phyloP scores from a whole-genome alignment of 2,113 vertebrate species.

The Tringa solitaria region DNA sequence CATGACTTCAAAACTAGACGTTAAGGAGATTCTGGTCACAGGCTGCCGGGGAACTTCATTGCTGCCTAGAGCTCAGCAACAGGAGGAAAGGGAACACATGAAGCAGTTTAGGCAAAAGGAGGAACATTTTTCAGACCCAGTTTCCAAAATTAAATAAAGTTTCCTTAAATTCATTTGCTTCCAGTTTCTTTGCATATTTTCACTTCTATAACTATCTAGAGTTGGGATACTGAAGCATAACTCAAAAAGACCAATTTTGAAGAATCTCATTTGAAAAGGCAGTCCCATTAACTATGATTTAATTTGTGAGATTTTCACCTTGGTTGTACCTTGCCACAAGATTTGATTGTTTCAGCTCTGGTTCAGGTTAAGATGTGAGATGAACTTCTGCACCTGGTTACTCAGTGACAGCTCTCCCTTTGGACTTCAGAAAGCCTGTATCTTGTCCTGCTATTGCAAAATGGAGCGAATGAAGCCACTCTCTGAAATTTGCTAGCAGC shows the following conservation, averaged over 20 bases:
- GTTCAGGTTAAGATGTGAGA: neutral
- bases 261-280: rapidly evolving
- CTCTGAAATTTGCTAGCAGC: neutral
- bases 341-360: neutral
- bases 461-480: neutral
- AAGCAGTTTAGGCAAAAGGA: neutral
- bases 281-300: neutral
- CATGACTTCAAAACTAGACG: neutral
- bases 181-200: neutral
- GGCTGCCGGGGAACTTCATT: neutral
- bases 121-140: neutral
- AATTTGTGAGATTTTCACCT: neutral
- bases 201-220: neutral
- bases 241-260: neutral
- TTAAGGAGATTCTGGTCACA: neutral
- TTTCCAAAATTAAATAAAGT: neutral
- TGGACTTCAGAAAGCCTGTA: neutral
- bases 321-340: neutral
- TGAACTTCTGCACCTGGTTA: neutral
- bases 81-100: rapidly evolving
- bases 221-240: neutral
- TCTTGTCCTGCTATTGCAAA: neutral
- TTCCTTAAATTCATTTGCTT: neutral
- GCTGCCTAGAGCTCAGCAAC: neutral
- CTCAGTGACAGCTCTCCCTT: neutral